These are phyloP conservation scores for Zoroaster sp. DNA, from an alignment of 53 echinoderm and acorn worm species.

Conservation along the genomic window DNA sequence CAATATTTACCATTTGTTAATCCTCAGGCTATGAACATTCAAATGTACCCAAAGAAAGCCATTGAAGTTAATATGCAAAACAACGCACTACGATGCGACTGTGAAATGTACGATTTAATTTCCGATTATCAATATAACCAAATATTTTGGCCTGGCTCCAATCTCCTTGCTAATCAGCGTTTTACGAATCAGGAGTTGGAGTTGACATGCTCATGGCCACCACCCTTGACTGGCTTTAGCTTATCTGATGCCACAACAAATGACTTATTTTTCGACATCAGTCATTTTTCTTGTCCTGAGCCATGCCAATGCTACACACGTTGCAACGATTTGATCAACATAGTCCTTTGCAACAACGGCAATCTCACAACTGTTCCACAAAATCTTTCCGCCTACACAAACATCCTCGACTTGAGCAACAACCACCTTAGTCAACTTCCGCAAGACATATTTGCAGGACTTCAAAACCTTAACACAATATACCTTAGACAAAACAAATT, in stretches of 20 bases:
- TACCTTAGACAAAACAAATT: conserved; percentile 19
- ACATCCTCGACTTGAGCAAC: background rate
- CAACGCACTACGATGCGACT: conserved; percentile 43
- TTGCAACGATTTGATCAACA: background rate
- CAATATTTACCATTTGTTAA: background rate
- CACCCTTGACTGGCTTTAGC: background rate
- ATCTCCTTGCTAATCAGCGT: conserved; percentile 30
- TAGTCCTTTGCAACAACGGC: background rate
- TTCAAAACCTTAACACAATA: background rate
- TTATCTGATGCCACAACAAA: background rate
- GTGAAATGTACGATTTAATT: conserved; percentile 31
- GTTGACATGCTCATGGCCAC: conserved; percentile 21
- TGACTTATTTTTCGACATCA: background rate
- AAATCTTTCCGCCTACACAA: conserved; percentile 21
- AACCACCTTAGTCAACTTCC: background rate
- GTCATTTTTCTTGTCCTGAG: background rate
- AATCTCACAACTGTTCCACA: conserved; percentile 16
- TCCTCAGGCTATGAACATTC: background rate
- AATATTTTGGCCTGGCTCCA: conserved; percentile 27
- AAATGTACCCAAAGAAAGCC: background rate
- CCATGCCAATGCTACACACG: conserved; percentile 42
- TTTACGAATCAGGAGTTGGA: conserved; percentile 15
- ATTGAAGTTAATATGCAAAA: background rate
- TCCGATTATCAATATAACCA: background rate
- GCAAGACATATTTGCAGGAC: background rate